These are phyloP conservation scores for Sussaba pulchella DNA, from an alignment of 2,888 invertebrate genomes.

Conservation along the genomic window DNA sequence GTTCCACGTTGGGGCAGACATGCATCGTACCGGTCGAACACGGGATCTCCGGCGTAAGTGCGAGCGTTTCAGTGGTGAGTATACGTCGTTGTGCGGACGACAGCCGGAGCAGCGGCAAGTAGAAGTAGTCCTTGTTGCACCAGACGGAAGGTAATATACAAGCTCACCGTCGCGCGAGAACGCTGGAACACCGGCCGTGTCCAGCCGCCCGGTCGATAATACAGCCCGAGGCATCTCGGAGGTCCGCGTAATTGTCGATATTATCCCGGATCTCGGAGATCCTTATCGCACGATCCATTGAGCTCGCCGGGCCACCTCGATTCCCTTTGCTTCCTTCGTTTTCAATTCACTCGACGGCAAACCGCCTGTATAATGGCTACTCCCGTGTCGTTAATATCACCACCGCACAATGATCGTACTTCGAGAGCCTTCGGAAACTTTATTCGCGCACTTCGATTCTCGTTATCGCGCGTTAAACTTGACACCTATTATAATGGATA, in stretches of 20 bases:
- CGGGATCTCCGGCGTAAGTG: background rate
- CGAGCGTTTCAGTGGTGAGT: background rate
- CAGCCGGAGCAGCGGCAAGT: slow-evolving; percentile 44
- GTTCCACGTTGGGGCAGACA: background rate
- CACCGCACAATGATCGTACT: slow-evolving; percentile 51
- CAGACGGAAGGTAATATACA: slow-evolving; percentile 19
- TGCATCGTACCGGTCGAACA: background rate
- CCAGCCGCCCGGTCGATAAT: slow-evolving; percentile 6
- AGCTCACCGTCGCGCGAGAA: background rate
- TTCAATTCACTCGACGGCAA: slow-evolving; percentile 51
- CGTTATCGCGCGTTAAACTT: slow-evolving; percentile 61
- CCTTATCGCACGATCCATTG: slow-evolving; percentile 52
- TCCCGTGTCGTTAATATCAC: slow-evolving; percentile 39
- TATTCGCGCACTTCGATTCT: slow-evolving; percentile 43
- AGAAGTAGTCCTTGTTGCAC: slow-evolving; percentile 54
- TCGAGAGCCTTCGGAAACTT: slow-evolving; percentile 39
- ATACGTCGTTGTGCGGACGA: slow-evolving; percentile 34
- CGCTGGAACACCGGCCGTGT: slow-evolving; percentile 14
- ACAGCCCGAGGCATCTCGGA: slow-evolving; percentile 41
- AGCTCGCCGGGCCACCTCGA: slow-evolving; percentile 46
- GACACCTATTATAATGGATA: slow-evolving; percentile 60
- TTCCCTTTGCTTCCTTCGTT: slow-evolving; percentile 42
- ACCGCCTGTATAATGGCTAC: slow-evolving; percentile 36
- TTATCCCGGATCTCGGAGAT: slow-evolving; percentile 68
- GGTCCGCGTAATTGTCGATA: slow-evolving; percentile 67